Base-by-base conservation (phyloP, 2,797 vertebrate species). In the Sebastes hubbsi region DNA sequence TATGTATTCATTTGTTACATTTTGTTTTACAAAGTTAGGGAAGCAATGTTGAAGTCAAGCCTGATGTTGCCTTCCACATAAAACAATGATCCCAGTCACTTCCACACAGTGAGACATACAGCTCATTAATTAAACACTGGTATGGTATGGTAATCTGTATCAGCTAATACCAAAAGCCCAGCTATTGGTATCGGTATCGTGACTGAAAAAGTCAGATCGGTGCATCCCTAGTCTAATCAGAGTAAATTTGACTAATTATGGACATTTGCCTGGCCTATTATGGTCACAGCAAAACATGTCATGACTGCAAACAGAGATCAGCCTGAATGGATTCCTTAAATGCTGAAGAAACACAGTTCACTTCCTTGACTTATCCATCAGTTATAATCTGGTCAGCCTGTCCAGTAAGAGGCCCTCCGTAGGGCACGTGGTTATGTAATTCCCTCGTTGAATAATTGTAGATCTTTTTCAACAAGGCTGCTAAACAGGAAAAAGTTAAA, bases 401-500 rank as follows among this genome's bases (percentile, higher is more conserved):
- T 73, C 74, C 71, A 82, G 79, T 58, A 32, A 87, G 79, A 84
- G 84, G 81, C 72, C 88, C 86, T 71, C 72, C n/a, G 68, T 84
- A 54, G 86, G 81, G 78, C 63, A 85, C 76, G 81, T 24, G 6
- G 68, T 93, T 92, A 91, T 83, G 81, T 74, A 93, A 94, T 78
- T 76, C 76, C 78, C 74, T 11, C 3, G 83, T 60, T 75, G 72
- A 91, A 72, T 73, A 52, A 81, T 87, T 85, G 72, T 61, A 52
- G 36, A 42, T 8, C 65, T 80, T 78, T 81, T 83, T 70, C 24
- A 76, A 77, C 18, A 79, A 84, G 24, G 73, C 70, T 74, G 65
- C 72, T 74, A 71, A 78, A 90, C 59, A 86, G 70, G 66, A 75
- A 73, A 74, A 74, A 55, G 59, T 52, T 49, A 27, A 85, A 82